Percentiles rank a stretch among this genome's conserved stretches.
phyloP scores from a whole-genome alignment of 64 coral and sea anemone species.

The Stylophora pistillata region DNA sequence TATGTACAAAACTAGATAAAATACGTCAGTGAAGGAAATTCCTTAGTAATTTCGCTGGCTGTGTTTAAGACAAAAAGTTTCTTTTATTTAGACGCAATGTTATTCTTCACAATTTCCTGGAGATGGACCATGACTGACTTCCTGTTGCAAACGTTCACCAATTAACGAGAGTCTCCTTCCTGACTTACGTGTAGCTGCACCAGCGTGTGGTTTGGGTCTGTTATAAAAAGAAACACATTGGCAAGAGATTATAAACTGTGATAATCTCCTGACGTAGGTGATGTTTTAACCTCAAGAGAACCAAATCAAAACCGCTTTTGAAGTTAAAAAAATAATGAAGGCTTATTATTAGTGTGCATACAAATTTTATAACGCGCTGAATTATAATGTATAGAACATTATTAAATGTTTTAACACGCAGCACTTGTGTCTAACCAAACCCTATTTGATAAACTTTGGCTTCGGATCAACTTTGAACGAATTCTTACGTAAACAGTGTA shows the following conservation, averaged over 20 bases:
- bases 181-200: background rate
- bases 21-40: background rate
- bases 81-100: background rate
- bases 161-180: conserved; percentile 48
- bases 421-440: too few species aligned
- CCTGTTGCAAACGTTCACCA: conserved; percentile 33
- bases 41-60: background rate
- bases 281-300: too few species aligned
- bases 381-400: too few species aligned
- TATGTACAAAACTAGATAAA: background rate
- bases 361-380: too few species aligned
- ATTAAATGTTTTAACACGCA: too few species aligned
- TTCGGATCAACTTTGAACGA: too few species aligned
- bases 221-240: background rate
- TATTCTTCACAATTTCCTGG: background rate
- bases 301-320: too few species aligned
- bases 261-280: background rate
- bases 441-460: too few species aligned
- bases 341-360: too few species aligned
- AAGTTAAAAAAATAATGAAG: too few species aligned
- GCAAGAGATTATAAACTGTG: background rate
- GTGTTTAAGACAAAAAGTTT: background rate
- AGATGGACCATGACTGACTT: background rate
- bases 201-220: background rate
- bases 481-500: too few species aligned